Evolutionary conservation across 2,797 vertebrate species (phyloP).

Genomic region (Lindbergichthys nudifrons): DNA sequence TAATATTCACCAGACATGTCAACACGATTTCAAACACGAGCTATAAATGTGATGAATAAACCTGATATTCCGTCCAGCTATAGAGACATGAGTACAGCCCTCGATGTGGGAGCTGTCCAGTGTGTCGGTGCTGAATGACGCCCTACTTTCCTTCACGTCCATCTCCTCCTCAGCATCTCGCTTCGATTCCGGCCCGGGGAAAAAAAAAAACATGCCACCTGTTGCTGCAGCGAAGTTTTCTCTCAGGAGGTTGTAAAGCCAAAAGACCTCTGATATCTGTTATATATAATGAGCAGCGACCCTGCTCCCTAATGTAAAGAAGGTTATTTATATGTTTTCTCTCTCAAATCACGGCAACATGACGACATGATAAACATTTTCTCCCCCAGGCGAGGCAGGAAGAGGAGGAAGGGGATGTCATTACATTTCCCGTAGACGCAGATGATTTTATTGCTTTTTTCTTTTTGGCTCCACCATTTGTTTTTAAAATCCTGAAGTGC

Average conservation of each 20-base stretch:
- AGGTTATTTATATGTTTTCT: slow-evolving; percentile 20
- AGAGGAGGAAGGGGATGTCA: slow-evolving; percentile 45
- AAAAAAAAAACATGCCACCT: slow-evolving; percentile 76
- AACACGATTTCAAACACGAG: neutral
- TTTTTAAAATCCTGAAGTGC: neutral
- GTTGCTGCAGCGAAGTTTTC: slow-evolving; percentile 84
- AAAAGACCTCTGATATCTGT: slow-evolving; percentile 17
- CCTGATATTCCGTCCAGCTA: slow-evolving; percentile 31
- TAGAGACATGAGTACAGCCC: slow-evolving; percentile 33
- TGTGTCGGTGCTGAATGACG: slow-evolving; percentile 83
- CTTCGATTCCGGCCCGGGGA: slow-evolving; percentile 68
- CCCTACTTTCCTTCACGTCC: slow-evolving; percentile 76
- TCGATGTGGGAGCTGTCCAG: slow-evolving; percentile 81
- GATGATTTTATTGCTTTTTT: neutral
- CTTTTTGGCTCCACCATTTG: slow-evolving; percentile 26
- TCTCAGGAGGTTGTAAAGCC: slow-evolving; percentile 58
- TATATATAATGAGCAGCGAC: slow-evolving; percentile 16
- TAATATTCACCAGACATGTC: slow-evolving; percentile 32
- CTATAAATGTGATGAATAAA: slow-evolving; percentile 3
- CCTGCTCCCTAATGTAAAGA: slow-evolving; percentile 11
- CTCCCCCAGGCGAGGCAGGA: slow-evolving; percentile 68
- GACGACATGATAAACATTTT: slow-evolving; percentile 76
- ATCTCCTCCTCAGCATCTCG: slow-evolving; percentile 69
- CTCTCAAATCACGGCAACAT: slow-evolving; percentile 65
- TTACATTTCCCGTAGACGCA: slow-evolving; percentile 42